Conservation (phyloP, 2,888 invertebrate genomes). For the Napeogenes inachia region DNA sequence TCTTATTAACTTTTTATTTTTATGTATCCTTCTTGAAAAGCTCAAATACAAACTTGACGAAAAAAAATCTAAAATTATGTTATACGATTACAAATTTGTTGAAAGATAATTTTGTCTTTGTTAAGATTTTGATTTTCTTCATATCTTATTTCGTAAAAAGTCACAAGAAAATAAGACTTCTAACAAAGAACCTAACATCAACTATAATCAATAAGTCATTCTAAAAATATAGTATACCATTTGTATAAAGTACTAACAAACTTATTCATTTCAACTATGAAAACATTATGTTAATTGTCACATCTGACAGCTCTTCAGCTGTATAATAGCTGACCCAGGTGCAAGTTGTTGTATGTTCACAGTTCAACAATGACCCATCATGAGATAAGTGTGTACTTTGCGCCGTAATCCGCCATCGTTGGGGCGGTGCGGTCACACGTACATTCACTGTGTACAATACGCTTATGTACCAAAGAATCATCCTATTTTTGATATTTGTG, state of each 20-base stretch:
- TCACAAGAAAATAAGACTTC: no score
- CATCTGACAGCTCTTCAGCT: conserved; percentile 1
- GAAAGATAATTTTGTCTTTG: no score
- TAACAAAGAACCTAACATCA: no score
- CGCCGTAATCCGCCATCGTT: conserved; percentile 44
- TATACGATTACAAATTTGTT: no score
- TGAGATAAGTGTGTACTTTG: conserved; percentile 44
- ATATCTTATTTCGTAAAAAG: no score
- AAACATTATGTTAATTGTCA: conserved; percentile 4
- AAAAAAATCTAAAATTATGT: no score
- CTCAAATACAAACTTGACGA: no score
- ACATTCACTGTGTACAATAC: conserved; percentile 12
- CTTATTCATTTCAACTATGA: background rate
- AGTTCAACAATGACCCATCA: conserved; percentile 41
- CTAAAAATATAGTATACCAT: no score
- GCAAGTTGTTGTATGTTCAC: conserved; percentile 24
- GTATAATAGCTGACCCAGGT: conserved; percentile 8
- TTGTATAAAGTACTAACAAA: no score
- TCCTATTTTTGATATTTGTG: conserved; percentile 46
- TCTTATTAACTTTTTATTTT: background rate
- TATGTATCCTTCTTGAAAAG: no score
- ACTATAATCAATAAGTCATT: no score
- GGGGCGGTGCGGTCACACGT: conserved; percentile 47
- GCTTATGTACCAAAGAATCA: conserved; percentile 39
- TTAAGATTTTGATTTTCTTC: no score